phyloP scores from a whole-genome alignment of 2,113 vertebrate genomes.

The Sakesphorus luctuosus region DNA sequence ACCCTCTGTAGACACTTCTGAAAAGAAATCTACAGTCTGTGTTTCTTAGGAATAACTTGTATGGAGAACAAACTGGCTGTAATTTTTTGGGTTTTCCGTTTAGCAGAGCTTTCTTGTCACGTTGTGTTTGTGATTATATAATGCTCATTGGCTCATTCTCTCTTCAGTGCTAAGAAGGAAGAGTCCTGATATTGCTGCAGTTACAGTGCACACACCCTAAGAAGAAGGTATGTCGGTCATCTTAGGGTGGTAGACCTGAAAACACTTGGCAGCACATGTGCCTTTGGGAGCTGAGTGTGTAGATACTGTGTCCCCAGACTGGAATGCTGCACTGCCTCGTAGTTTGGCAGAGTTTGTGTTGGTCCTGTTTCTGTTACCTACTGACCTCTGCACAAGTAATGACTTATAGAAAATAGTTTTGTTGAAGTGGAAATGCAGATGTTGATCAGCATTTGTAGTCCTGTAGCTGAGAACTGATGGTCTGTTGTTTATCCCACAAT shows the following conservation, averaged over 20 bases:
- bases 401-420: not conserved
- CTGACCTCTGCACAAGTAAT: not conserved
- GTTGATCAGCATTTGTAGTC: not conserved
- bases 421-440: not conserved
- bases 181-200: not conserved
- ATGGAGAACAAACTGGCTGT: not conserved
- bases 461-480: not conserved
- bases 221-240: not conserved
- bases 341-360: not conserved
- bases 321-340: rapidly evolving
- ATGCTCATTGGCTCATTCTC: not conserved
- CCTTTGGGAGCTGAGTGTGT: not conserved
- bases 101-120: not conserved
- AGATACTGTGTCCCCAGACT: not conserved
- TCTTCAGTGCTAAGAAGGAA: not conserved
- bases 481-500: not conserved
- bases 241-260: not conserved
- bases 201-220: not conserved
- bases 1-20: not conserved
- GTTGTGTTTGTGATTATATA: not conserved
- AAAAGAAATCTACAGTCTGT: not conserved
- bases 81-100: not conserved
- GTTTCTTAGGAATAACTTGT: not conserved
- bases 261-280: not conserved
- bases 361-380: not conserved